Base-by-base conservation (phyloP, 2,113 vertebrate species). In the Rhineura floridana region DNA sequence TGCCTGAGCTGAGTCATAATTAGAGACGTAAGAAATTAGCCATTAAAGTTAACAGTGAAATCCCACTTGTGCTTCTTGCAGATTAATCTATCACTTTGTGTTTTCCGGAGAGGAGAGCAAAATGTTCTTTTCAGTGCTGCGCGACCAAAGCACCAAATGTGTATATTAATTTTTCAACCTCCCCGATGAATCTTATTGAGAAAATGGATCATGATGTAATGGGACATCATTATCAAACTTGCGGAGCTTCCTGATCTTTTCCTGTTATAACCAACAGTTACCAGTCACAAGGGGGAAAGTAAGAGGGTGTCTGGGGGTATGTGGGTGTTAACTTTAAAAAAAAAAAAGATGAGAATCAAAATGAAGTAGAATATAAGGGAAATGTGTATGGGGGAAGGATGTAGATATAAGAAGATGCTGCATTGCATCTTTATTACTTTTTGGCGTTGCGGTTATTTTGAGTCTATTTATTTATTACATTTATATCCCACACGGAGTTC, bases 51-150 rank as follows among this genome's bases (percentile, higher is more conserved):
- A 88, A 88, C 86, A 88, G 86, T 63, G 80, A 75, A 88, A 88
- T 88, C 86, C 86, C 86, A 75, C 79, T 48, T 88, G 86, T 30
- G 30, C 69, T 63, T 88, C 69, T 76, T 75, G 86, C 12, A 88
- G 86, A 82, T 63, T 81, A 82, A 82, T 88, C 86, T 88, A 88
- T 88, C 79, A 88, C 86, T 88, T 88, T 88, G 79, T 88, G 69
- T 88, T 88, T 63, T 75, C 86, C 80, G 75, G 44, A 28, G 80
- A 88, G 86, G 44, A 88, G 86, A 28, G 62, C 86, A 76, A 75
- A 88, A 83, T 88, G 86, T 88, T 88, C 79, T 88, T 82, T n/a
- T 62, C 86, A 46, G 7, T 28, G 42, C 86, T 19, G 69, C 50
- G 62, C 69, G n/a, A 63, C 79, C 69, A 82, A 82, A 82, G 69